Evolutionary conservation across 2,113 vertebrate genomes (phyloP).

Genomic region (Prochilodus magdalenae): DNA sequence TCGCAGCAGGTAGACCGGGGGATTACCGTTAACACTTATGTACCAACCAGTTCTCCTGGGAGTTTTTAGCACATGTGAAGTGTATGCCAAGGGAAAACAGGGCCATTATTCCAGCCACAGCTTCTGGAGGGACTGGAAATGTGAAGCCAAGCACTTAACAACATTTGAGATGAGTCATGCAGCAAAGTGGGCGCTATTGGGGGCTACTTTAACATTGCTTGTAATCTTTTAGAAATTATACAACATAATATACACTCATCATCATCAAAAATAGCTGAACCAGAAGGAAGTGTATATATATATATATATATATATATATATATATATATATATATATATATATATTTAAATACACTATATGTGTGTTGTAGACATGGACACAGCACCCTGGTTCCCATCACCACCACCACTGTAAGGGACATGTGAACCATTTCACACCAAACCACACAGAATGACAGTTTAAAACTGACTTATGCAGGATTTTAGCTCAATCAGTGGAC

Average conservation of each 20-base stretch:
- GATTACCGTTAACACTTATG: constrained; percentile 17
- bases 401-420: too few species aligned
- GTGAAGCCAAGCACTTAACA: neutral
- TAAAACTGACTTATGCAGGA: too few species aligned
- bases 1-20: neutral
- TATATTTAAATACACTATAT: too few species aligned
- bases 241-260: neutral
- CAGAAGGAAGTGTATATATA: too few species aligned
- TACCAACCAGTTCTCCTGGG: constrained; percentile 22
- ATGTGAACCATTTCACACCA: too few species aligned
- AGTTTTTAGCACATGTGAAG: neutral
- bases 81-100: constrained; percentile 4
- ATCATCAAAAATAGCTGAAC: too few species aligned
- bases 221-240: neutral
- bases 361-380: too few species aligned
- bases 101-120: constrained; percentile 14
- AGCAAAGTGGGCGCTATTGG: neutral
- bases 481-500: too few species aligned
- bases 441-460: too few species aligned
- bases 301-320: too few species aligned
- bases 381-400: too few species aligned
- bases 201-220: neutral
- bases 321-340: too few species aligned
- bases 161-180: neutral
- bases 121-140: neutral